phyloP scores from a whole-genome alignment of 2,888 invertebrate species.

The Deilephila elpenor region DNA sequence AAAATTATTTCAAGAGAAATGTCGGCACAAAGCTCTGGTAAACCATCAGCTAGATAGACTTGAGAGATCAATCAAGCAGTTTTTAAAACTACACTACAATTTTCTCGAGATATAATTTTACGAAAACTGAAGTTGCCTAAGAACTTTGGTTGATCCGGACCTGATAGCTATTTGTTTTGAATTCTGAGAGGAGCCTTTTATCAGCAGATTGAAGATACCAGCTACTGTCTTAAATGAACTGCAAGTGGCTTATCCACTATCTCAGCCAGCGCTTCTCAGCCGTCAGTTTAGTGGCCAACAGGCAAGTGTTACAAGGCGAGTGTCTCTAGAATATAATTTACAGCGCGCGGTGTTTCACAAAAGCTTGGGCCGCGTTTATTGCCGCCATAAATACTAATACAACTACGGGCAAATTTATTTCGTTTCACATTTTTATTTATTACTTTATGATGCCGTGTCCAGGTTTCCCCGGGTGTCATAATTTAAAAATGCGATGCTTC shows the following conservation, averaged over 20 bases:
- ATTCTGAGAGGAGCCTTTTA: too few relatives aligned
- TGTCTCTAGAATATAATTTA: conserved; percentile 81
- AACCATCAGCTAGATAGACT: too few relatives aligned
- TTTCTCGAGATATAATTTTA: too few relatives aligned
- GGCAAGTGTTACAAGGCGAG: conserved; percentile 75
- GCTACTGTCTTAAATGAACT: not conserved
- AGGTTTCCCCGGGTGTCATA: conserved; percentile 51
- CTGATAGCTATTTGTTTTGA: too few relatives aligned
- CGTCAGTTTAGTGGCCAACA: conserved; percentile 53
- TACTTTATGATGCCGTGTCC: conserved; percentile 63
- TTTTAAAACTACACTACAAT: too few relatives aligned
- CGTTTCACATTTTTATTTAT: conserved; percentile 79
- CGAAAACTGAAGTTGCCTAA: too few relatives aligned
- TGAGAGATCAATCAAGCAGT: too few relatives aligned
- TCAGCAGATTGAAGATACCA: too few relatives aligned
- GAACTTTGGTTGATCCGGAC: too few relatives aligned
- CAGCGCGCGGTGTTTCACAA: conserved; percentile 78
- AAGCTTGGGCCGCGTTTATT: conserved; percentile 76
- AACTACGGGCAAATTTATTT: conserved; percentile 79
- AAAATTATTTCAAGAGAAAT: too few relatives aligned
- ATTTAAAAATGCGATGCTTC: conserved; percentile 20
- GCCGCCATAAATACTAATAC: conserved; percentile 82
- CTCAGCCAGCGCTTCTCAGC: not conserved
- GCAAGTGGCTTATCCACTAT: not conserved
- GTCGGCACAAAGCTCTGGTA: too few relatives aligned